Percentiles rank a stretch among this genome's conserved stretches.
These are phyloP conservation scores for Sitodiplosis mosellana DNA, from an alignment of 1,140 invertebrate species.

Conservation along the genomic window DNA sequence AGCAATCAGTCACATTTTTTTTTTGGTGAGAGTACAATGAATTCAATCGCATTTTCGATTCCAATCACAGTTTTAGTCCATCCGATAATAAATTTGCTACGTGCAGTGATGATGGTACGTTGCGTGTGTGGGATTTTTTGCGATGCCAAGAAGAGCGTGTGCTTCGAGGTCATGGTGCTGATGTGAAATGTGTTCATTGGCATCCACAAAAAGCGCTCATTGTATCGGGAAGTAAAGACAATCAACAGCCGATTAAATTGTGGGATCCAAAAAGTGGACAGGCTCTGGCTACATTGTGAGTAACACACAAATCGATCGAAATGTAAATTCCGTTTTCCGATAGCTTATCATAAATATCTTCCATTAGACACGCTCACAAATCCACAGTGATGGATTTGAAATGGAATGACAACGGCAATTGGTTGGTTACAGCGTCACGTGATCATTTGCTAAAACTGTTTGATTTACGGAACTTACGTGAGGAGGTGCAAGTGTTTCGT, in stretches of 20 bases:
- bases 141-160: conserved; percentile 92
- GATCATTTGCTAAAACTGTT: conserved; percentile 97
- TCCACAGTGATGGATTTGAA: conserved; percentile 97
- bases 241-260: conserved; percentile 97
- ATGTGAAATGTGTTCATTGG: conserved; percentile 99
- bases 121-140: conserved; percentile 97
- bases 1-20: background rate
- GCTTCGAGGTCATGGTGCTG: conserved; percentile 87
- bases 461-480: conserved; percentile 85
- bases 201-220: conserved; percentile 94
- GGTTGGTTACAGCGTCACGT: conserved; percentile 94
- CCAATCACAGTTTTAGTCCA: conserved; percentile 79
- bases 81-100: conserved; percentile 97
- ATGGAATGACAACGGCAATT: conserved; percentile 99
- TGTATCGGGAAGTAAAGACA: conserved; percentile 97
- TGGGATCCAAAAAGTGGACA: conserved; percentile 97
- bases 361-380: conserved; percentile 89
- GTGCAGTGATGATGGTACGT: conserved; percentile 96
- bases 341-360: conserved; percentile 1
- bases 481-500: conserved; percentile 90
- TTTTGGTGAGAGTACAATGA: background rate
- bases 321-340: too few relatives aligned
- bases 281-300: conserved; percentile 59
- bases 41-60: background rate
- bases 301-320: too few relatives aligned